Percentiles rank a stretch among this genome's conserved stretches.
Evolutionary conservation across 2,113 vertebrate species (phyloP).

Genomic region (Peromyscus californicus): DNA sequence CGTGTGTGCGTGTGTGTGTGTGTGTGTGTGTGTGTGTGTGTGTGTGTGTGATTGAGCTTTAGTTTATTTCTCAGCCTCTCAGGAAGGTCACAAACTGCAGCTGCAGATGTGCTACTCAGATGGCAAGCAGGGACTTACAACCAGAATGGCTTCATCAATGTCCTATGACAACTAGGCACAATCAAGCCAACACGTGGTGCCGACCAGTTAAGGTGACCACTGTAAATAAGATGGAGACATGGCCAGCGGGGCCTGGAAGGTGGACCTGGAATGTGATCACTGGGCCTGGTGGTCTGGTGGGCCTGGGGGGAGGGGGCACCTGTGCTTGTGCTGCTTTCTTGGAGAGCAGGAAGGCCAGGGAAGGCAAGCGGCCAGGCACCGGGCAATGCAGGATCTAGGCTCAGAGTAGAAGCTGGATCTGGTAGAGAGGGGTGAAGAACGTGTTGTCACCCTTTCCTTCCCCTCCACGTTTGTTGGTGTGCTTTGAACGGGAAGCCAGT

Average conservation of each 20-base stretch:
- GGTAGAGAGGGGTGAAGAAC: conserved; percentile 51
- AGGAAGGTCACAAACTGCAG: conserved; percentile 54
- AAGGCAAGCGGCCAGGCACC: conserved; percentile 66
- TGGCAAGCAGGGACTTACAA: not conserved
- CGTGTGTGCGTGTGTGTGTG: not conserved
- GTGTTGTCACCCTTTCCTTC: conserved; percentile 53
- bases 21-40: not conserved
- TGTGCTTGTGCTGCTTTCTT: not conserved
- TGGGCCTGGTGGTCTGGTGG: not conserved
- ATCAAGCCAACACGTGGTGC: conserved; percentile 9
- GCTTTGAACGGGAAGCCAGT: conserved; percentile 74
- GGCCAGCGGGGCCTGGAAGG: not conserved
- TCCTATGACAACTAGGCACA: not conserved
- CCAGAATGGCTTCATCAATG: conserved; percentile 52
- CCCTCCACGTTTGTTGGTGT: conserved; percentile 60
- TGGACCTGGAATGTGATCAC: not conserved
- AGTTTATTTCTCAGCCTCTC: conserved; percentile 67
- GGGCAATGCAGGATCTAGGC: conserved; percentile 38
- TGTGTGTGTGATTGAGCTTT: conserved; percentile 8
- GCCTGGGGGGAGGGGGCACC: not conserved
- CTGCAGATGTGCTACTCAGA: not conserved
- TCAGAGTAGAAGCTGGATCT: conserved; percentile 70
- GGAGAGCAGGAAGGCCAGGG: not conserved
- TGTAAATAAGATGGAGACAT: conserved; percentile 5
- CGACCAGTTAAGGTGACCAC: not conserved